Evolutionary conservation across 2,113 vertebrate genomes (phyloP), one percentile per base, ranked within the genome.

Genomic region (Abramis brama): DNA sequence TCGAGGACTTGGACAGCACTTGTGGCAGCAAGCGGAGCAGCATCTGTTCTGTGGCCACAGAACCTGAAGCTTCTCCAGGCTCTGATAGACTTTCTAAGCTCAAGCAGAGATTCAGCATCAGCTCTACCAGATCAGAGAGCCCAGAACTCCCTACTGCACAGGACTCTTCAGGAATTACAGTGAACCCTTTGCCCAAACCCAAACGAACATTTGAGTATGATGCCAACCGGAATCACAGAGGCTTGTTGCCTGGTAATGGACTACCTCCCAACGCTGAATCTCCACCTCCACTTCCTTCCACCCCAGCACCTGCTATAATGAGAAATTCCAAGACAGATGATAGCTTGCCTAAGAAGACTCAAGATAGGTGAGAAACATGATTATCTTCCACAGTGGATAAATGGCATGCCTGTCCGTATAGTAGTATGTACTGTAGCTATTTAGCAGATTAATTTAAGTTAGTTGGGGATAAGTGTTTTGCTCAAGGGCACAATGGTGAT

Each of bases 181-280:
- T 99, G 84, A 99, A 99, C 89, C 98, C 98, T 47, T 95, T 99
- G 88, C 98, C 98, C 62, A 99, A 99, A 92, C 98, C 98, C 81
- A 99, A 97, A 93, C 97, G 98, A 94, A 99, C 98, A 95, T 99
- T 99, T 90, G 97, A 99, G 92, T 99, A 99, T 0, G 98, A 99
- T 85, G 97, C 97, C 87, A 98, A 99, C 91, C 96, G 94, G 88
- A 96, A 92, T 88, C 96, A 97, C 91, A 97, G 95, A 92, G 94
- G 86, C 84, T 93, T 92, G 89, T 83, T 60, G 45, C 92, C 97
- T 3, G 95, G 93, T 90, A 98, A 98, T 94, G 97, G 97, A 94
- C 95, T 98, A 96, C 96, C 96, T 96, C 95, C 94, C 87, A 94
- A 91, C 9, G 79, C 95, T 57, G 95, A 97, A 92, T 96, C 96